Conservation (phyloP, 2,888 invertebrate species). For the Alloscopus bannaensis region DNA sequence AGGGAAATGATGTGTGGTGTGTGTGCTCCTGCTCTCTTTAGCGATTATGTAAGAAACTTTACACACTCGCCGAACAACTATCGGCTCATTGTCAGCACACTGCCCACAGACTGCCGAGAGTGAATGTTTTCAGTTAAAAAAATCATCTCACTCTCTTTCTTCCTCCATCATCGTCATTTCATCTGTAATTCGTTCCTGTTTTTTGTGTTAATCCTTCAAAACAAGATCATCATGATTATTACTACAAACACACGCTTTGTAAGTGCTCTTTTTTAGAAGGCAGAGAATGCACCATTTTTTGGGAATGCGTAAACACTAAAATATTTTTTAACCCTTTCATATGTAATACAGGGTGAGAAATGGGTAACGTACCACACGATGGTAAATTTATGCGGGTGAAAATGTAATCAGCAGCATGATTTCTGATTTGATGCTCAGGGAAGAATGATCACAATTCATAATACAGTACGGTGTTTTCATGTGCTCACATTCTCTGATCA, state of each 20-base stretch:
- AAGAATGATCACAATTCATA: too few relatives aligned
- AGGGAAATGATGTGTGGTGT: too few relatives aligned
- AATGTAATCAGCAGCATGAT: too few relatives aligned
- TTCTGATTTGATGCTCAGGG: too few relatives aligned
- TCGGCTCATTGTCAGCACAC: conserved; percentile 29
- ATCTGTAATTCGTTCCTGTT: not conserved
- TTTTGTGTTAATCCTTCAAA: conserved; percentile 19
- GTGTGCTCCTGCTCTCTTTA: too few relatives aligned
- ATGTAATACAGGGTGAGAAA: not conserved
- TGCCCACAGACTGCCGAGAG: conserved; percentile 13
- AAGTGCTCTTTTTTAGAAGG: too few relatives aligned
- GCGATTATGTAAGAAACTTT: too few relatives aligned
- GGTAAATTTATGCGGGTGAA: not conserved
- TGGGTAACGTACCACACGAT: not conserved
- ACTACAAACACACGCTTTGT: not conserved
- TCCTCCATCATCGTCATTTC: not conserved
- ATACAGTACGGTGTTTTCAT: too few relatives aligned
- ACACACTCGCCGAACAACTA: conserved; percentile 16
- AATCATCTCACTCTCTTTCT: conserved; percentile 1
- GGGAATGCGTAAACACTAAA: not conserved
- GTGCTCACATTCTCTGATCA: not conserved
- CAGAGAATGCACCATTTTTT: not conserved
- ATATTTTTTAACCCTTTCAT: not conserved
- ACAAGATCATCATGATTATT: conserved; percentile 31
- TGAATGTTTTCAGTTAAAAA: not conserved